Evolutionary conservation across 1,140 invertebrate genomes (phyloP).

Genomic region (Pseudomyrmex concolor): DNA sequence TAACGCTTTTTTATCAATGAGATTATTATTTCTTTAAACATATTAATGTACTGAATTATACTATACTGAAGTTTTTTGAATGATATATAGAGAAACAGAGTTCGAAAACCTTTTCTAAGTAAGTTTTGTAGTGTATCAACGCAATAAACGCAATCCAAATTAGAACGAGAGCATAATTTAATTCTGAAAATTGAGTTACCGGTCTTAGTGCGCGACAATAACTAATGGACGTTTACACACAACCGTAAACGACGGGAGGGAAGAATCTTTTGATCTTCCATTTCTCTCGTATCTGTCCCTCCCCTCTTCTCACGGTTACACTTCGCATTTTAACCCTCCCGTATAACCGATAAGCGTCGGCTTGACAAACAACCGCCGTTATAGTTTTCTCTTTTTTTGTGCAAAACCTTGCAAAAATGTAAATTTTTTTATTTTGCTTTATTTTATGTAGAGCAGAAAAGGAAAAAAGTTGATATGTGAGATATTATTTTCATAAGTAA

Average conservation of each 20-base stretch:
- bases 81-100: neutral
- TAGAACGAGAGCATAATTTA: slow-evolving; percentile 35
- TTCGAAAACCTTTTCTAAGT: neutral
- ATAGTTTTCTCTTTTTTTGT: neutral
- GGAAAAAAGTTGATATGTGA: no score
- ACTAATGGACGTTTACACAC: slow-evolving; percentile 69
- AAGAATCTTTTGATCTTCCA: slow-evolving; percentile 74
- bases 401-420: neutral
- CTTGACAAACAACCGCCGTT: slow-evolving; percentile 43
- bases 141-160: neutral
- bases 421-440: no score
- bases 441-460: no score
- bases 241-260: slow-evolving; percentile 56
- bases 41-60: no score
- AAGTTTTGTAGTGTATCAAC: neutral
- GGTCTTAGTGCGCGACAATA: slow-evolving; percentile 35
- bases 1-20: no score
- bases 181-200: slow-evolving; percentile 67
- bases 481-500: no score
- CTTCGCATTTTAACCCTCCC: slow-evolving; percentile 61
- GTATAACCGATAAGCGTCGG: slow-evolving; percentile 20
- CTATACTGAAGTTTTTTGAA: neutral
- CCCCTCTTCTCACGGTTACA: neutral
- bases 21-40: no score
- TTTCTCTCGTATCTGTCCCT: neutral